phyloP scores from a whole-genome alignment of 2,888 invertebrate genomes.

The Parnassius mnemosyne region DNA sequence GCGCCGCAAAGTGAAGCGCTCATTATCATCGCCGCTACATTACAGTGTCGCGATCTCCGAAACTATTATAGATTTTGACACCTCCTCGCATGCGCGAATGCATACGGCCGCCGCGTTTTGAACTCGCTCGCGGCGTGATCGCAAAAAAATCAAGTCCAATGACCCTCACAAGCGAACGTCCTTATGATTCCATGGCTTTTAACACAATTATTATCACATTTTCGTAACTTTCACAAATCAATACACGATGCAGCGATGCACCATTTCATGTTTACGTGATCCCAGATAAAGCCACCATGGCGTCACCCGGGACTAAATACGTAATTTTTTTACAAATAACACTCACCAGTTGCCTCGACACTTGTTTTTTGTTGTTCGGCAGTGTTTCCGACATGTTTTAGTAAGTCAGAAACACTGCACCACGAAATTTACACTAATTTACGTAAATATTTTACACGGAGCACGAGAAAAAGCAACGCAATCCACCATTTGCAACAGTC shows the following conservation, averaged over 20 bases:
- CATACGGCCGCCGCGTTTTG: slow-evolving; percentile 78
- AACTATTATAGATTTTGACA: slow-evolving; percentile 79
- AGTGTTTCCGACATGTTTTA: slow-evolving; percentile 82
- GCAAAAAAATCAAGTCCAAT: slow-evolving; percentile 68
- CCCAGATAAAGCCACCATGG: slow-evolving; percentile 83
- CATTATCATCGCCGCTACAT: slow-evolving; percentile 52
- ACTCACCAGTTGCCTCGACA: slow-evolving; percentile 83
- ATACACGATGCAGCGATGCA: slow-evolving; percentile 81
- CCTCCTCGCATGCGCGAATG: slow-evolving; percentile 79
- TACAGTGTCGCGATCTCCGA: slow-evolving; percentile 61
- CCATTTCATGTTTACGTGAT: slow-evolving; percentile 84
- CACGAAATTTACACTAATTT: slow-evolving; percentile 77
- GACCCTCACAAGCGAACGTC: slow-evolving; percentile 58
- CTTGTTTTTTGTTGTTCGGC: slow-evolving; percentile 80
- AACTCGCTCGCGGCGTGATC: slow-evolving; percentile 74
- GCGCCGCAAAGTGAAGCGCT: slow-evolving; percentile 47
- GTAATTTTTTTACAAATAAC: slow-evolving; percentile 75
- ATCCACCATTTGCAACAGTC: slow-evolving; percentile 80
- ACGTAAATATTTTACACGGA: slow-evolving; percentile 81
- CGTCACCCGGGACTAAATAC: slow-evolving; percentile 82
- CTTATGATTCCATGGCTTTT: slow-evolving; percentile 41
- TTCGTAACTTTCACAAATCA: slow-evolving; percentile 67
- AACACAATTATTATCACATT: slow-evolving; percentile 45
- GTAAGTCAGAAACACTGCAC: slow-evolving; percentile 78
- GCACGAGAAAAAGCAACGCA: slow-evolving; percentile 80